These are phyloP conservation scores for Pandemis heparana DNA, from an alignment of 2,888 invertebrate genomes.

Conservation along the genomic window DNA sequence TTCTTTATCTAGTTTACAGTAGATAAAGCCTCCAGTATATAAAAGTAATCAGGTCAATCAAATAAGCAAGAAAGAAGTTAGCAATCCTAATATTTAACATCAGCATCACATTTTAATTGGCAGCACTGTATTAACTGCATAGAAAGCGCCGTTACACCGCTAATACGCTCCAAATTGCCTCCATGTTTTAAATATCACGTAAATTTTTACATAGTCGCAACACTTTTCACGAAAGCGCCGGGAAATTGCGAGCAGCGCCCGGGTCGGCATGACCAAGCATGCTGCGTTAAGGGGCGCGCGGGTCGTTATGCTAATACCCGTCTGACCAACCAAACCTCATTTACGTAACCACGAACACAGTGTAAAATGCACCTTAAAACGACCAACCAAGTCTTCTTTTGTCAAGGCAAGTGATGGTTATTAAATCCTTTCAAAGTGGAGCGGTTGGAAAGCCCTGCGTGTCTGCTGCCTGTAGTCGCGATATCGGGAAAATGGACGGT, in stretches of 20 bases:
- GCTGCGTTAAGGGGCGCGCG: slow-evolving; percentile 83
- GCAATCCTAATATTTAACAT: neutral
- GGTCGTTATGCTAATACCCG: slow-evolving; percentile 82
- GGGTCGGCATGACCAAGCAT: slow-evolving; percentile 85
- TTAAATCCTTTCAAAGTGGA: slow-evolving; percentile 50
- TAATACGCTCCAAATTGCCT: slow-evolving; percentile 14
- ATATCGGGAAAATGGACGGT: slow-evolving; percentile 84
- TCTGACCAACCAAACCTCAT: slow-evolving; percentile 49
- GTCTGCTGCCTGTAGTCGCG: slow-evolving; percentile 75
- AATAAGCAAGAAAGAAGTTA: neutral
- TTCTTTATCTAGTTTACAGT: too few relatives aligned
- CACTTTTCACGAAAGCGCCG: slow-evolving; percentile 75
- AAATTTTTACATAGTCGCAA: slow-evolving; percentile 45
- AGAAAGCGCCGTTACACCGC: neutral
- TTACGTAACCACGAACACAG: slow-evolving; percentile 17
- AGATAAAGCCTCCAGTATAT: too few relatives aligned
- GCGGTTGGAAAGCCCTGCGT: slow-evolving; percentile 67
- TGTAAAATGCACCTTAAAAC: slow-evolving; percentile 48
- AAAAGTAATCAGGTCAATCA: neutral
- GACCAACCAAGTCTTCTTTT: neutral
- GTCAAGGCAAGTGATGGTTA: slow-evolving; percentile 25
- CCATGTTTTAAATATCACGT: slow-evolving; percentile 33
- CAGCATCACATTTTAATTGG: slow-evolving; percentile 14
- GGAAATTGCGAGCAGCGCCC: slow-evolving; percentile 81
- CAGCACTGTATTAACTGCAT: neutral